Evolutionary conservation across 2,888 invertebrate genomes (phyloP).

Genomic region (Cotesia congregata): DNA sequence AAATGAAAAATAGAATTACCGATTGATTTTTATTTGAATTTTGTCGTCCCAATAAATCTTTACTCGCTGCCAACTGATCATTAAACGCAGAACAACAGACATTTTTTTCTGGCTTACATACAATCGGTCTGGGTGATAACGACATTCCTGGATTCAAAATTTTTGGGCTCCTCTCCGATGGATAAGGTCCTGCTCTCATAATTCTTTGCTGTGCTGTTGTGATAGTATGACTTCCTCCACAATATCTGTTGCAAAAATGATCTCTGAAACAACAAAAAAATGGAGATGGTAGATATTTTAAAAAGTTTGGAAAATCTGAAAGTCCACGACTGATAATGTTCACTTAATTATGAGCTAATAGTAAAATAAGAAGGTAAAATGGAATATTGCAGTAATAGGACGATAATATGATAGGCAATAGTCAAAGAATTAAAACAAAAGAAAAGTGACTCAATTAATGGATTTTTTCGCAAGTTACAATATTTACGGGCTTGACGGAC

Average conservation of each 20-base stretch:
- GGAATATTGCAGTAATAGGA: too few species aligned
- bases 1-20: background rate
- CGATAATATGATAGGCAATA: too few species aligned
- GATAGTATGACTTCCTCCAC: conserved; percentile 83
- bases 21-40: background rate
- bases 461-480: too few species aligned
- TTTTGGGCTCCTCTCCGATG: conserved; percentile 79
- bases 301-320: too few species aligned
- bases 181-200: conserved; percentile 76
- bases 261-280: conserved; percentile 54
- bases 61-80: background rate
- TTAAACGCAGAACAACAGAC: background rate
- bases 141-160: background rate
- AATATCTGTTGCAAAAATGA: conserved; percentile 80
- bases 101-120: background rate
- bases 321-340: too few species aligned
- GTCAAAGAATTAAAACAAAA: too few species aligned
- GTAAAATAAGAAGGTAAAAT: too few species aligned
- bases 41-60: background rate
- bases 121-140: background rate
- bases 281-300: too few species aligned
- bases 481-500: too few species aligned
- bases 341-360: too few species aligned
- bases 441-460: too few species aligned
- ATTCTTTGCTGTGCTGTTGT: conserved; percentile 81